Evolutionary conservation across 1,140 invertebrate species (phyloP).

Genomic region (Vollenhovia emeryi): DNA sequence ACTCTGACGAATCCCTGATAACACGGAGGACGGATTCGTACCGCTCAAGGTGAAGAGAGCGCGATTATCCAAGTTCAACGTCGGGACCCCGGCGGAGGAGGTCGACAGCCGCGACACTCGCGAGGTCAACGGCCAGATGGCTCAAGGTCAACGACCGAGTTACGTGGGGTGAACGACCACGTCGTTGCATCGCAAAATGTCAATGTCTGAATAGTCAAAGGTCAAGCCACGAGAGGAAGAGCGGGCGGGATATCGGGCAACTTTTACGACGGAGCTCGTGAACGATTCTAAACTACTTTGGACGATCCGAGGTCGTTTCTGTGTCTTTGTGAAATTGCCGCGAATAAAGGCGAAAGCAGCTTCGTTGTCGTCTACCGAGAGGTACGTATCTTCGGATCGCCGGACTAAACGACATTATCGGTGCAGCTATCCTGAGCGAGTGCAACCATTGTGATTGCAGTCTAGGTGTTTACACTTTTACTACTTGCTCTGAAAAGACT

Average conservation of each 20-base stretch:
- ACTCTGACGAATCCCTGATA: background rate
- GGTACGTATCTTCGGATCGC: background rate
- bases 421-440: background rate
- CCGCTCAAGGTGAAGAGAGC: slow-evolving; percentile 65
- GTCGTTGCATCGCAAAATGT: slow-evolving; percentile 53
- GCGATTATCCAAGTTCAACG: slow-evolving; percentile 49
- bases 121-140: slow-evolving; percentile 63
- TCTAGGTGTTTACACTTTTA: background rate
- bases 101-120: slow-evolving; percentile 29
- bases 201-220: slow-evolving; percentile 68
- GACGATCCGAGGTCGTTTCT: background rate
- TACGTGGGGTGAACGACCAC: slow-evolving; percentile 56
- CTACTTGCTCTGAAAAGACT: background rate
- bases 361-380: background rate
- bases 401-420: background rate
- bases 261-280: slow-evolving; percentile 29
- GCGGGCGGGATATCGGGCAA: background rate
- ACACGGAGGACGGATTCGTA: slow-evolving; percentile 17
- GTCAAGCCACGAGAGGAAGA: slow-evolving; percentile 39
- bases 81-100: slow-evolving; percentile 16
- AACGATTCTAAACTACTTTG: slow-evolving; percentile 4
- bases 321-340: background rate
- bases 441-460: background rate
- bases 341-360: background rate
- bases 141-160: slow-evolving; percentile 65